A percentile compares a stretch with the other conserved stretches of the same genome.
phyloP scores from a whole-genome alignment of 2,113 vertebrate species.

The Montifringilla adamsi region DNA sequence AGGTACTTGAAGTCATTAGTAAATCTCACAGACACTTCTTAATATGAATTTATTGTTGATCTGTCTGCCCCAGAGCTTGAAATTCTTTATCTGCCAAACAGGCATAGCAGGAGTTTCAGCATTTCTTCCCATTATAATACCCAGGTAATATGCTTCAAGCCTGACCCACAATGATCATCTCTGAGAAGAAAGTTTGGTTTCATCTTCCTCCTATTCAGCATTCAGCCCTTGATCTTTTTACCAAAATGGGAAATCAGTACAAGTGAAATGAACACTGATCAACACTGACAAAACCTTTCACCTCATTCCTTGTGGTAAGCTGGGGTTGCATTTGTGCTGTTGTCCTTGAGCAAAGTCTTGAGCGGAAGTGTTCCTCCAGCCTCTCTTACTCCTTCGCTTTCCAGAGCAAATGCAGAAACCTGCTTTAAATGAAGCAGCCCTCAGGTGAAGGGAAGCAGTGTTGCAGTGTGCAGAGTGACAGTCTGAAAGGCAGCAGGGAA shows the following conservation, averaged over 20 bases:
- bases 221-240: constrained; percentile 44
- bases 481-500: neutral
- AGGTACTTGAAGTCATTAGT: constrained; percentile 22
- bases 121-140: constrained; percentile 39
- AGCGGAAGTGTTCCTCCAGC: constrained; percentile 16
- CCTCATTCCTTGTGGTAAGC: neutral
- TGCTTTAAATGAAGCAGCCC: constrained; percentile 14
- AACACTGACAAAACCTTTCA: constrained; percentile 53
- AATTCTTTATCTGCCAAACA: constrained; percentile 65
- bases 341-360: neutral
- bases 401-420: constrained; percentile 12
- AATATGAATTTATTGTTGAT: constrained; percentile 55
- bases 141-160: constrained; percentile 24
- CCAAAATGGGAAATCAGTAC: constrained; percentile 42
- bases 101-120: constrained; percentile 59
- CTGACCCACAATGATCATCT: constrained; percentile 46
- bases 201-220: constrained; percentile 30
- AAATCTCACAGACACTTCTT: constrained; percentile 62
- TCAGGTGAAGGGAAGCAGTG: neutral
- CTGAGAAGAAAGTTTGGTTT: constrained; percentile 41
- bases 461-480: neutral
- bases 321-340: neutral
- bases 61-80: constrained; percentile 60
- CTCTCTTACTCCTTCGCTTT: neutral
- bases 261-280: constrained; percentile 48